phyloP scores from a whole-genome alignment of 2,113 vertebrate genomes.

The Hemichromis elongatus region DNA sequence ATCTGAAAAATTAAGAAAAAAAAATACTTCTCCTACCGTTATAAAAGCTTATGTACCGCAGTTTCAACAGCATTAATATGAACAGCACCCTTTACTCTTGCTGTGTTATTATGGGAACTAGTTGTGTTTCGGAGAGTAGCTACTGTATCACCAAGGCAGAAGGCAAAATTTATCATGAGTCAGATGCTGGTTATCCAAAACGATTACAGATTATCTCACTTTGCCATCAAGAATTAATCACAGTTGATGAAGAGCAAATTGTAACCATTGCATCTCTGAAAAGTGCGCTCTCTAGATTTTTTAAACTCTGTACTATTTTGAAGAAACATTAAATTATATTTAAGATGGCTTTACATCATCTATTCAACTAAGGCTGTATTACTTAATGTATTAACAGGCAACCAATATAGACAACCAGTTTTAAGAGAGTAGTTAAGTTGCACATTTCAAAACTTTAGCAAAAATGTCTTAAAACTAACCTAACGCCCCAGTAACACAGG shows the following conservation, averaged over 20 bases:
- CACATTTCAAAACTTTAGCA: not conserved
- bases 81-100: not conserved
- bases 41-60: not conserved
- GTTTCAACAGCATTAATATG: not conserved
- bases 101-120: not conserved
- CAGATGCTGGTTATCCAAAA: not conserved
- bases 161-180: not conserved
- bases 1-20: not conserved
- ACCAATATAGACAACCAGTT: not conserved
- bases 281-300: not conserved
- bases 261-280: not conserved
- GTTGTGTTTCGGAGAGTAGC: not conserved
- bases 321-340: not conserved
- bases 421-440: not conserved
- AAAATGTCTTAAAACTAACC: not conserved
- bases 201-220: constrained; percentile 6
- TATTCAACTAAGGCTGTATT: not conserved
- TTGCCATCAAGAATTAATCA: not conserved
- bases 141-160: not conserved
- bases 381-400: not conserved
- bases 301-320: not conserved
- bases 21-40: not conserved
- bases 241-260: not conserved
- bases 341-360: not conserved
- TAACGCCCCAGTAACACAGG: fast-evolving